A percentile compares a stretch with the other conserved stretches of the same genome.
Conservation (phyloP, 2,113 vertebrate genomes). For the Myodes glareolus region DNA sequence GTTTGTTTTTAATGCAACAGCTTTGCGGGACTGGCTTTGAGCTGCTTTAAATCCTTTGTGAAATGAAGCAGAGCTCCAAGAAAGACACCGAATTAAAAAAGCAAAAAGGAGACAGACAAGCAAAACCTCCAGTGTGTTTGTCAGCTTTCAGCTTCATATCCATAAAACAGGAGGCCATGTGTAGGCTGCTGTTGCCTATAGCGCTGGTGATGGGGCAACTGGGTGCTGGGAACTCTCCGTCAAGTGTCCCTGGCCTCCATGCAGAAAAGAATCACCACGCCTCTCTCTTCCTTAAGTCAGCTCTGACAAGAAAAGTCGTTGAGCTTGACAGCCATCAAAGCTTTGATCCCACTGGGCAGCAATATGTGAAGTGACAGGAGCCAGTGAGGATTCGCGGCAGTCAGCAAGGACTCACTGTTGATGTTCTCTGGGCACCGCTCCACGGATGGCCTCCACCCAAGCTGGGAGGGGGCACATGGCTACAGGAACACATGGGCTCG, state of each 20-base stretch:
- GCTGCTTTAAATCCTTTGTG: background rate
- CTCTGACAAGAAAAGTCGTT: background rate
- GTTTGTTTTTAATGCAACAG: background rate
- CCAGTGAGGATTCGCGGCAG: background rate
- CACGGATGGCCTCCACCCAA: constrained; percentile 79
- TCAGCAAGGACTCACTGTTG: background rate
- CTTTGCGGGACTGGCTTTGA: background rate
- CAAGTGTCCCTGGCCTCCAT: background rate
- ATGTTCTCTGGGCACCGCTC: constrained; percentile 76
- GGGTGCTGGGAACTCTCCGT: background rate
- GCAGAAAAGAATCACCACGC: background rate
- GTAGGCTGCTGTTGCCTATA: fast-evolving
- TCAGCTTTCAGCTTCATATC: background rate
- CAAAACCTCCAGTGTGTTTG: background rate
- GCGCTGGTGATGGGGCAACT: no score
- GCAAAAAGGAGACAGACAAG: background rate
- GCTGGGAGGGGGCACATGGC: constrained; percentile 79
- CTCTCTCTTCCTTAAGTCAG: background rate
- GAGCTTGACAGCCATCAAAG: background rate
- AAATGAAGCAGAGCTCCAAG: background rate
- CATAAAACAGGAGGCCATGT: background rate
- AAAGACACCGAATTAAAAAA: background rate
- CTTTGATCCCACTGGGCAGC: background rate
- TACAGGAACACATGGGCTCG: constrained; percentile 80
- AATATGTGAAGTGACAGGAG: background rate